Percentiles rank a stretch among this genome's conserved stretches.
Evolutionary conservation across 1,140 invertebrate genomes (phyloP).

Genomic region (Nasonia giraulti): DNA sequence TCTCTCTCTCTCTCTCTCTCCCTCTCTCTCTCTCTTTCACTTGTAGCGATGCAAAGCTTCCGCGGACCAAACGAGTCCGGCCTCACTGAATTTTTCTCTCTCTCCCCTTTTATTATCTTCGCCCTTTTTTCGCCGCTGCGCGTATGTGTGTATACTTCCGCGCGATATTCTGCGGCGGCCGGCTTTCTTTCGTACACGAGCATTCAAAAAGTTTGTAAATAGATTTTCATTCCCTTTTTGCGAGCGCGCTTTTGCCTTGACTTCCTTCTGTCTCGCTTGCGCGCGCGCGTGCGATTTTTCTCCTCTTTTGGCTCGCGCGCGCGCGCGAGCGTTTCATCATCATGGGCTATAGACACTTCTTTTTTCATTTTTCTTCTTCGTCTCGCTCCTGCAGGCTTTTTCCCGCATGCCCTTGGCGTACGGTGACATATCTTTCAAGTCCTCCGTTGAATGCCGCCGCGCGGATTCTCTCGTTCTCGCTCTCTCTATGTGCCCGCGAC

Average conservation of each 20-base stretch:
- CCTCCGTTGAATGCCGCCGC: constrained; percentile 15
- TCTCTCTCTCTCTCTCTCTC: no score
- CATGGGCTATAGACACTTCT: not conserved
- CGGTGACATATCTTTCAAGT: constrained; percentile 40
- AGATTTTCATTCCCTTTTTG: constrained; percentile 41
- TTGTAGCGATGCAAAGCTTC: not conserved
- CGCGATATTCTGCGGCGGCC: no score
- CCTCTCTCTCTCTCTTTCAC: no score
- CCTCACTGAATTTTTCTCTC: constrained; percentile 12
- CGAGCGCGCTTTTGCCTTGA: not conserved
- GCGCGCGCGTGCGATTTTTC: constrained; percentile 3
- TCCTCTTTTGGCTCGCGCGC: not conserved
- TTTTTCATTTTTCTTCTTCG: not conserved
- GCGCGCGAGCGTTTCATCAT: not conserved
- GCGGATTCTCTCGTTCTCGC: not conserved
- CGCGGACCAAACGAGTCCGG: not conserved
- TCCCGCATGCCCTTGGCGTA: not conserved
- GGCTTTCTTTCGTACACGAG: not conserved
- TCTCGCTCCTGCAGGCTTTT: not conserved
- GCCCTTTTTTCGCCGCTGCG: not conserved
- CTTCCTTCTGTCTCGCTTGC: constrained; percentile 32
- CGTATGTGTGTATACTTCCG: no score
- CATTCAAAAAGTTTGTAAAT: constrained; percentile 25
- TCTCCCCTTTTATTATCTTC: constrained; percentile 23
- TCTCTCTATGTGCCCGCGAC: not conserved